A percentile compares a stretch with the other conserved stretches of the same genome.
Conservation (phyloP, 30 jellyfish, hydroid and myxozoan genomes). For the Pelagia noctiluca region DNA sequence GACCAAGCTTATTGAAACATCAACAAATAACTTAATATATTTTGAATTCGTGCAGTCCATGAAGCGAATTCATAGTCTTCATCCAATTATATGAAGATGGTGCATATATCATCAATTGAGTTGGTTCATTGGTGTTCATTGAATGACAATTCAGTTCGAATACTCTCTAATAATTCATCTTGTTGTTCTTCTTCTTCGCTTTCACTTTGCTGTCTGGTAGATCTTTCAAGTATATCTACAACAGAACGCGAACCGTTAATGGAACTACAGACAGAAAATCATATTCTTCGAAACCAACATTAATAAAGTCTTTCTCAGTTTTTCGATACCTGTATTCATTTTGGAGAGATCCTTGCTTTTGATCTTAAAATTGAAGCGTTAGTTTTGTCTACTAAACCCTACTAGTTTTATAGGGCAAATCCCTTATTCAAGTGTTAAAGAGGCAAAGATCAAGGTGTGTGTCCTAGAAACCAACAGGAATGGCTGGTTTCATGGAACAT, state of each 20-base stretch:
- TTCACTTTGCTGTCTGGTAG: background rate
- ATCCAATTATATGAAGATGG: background rate
- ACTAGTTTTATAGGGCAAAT: no score
- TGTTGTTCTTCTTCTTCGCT: background rate
- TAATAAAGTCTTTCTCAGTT: background rate
- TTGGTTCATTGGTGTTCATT: background rate
- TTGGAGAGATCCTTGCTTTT: no score
- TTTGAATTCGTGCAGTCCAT: background rate
- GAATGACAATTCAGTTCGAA: conserved; percentile 1
- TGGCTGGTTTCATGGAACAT: no score
- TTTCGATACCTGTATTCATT: background rate
- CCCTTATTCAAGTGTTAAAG: no score
- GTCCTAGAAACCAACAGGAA: no score
- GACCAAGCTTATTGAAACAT: background rate
- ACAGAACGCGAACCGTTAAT: background rate
- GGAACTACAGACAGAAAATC: background rate
- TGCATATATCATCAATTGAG: background rate
- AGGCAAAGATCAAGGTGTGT: no score
- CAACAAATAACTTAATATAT: background rate
- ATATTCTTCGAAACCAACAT: background rate
- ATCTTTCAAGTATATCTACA: background rate
- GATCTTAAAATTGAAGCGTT: no score
- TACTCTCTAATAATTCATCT: background rate
- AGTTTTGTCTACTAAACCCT: no score
- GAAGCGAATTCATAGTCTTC: no score